Conservation (phyloP, 2,113 vertebrate species). For the Pedionomus torquatus region DNA sequence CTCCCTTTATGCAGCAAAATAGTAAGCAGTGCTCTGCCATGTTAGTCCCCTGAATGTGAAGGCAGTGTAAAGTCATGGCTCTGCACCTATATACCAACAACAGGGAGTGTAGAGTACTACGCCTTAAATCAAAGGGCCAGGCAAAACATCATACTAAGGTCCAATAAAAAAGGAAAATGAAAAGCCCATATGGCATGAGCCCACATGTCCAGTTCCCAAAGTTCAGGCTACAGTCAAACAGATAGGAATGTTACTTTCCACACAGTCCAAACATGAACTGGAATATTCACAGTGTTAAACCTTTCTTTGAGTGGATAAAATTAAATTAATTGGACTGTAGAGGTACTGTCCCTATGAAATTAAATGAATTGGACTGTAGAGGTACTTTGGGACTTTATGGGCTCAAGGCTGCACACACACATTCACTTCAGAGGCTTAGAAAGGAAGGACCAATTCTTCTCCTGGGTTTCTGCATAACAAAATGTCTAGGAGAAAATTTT, state of each 20-base stretch:
- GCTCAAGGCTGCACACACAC: accelerated
- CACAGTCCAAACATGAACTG: not conserved
- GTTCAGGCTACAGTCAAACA: not conserved
- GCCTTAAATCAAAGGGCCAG: not conserved
- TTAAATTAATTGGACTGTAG: not conserved
- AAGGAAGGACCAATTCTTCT: not conserved
- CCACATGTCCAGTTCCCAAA: not conserved
- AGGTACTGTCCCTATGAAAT: not conserved
- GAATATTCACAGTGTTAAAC: not conserved
- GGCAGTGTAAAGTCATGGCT: not conserved
- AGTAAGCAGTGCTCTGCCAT: not conserved
- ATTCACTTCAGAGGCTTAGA: not conserved
- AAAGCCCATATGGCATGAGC: not conserved
- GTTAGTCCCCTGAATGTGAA: not conserved
- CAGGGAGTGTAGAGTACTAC: not conserved
- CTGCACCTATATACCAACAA: not conserved
- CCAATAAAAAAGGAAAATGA: not conserved
- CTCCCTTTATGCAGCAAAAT: not conserved
- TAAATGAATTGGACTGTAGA: not conserved
- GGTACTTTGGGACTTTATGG: not conserved
- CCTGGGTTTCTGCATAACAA: not conserved
- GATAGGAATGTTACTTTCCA: not conserved
- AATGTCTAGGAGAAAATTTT: not conserved
- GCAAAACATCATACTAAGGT: not conserved
- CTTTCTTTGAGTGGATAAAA: not conserved